These are phyloP conservation scores for Acheta domesticus DNA, from an alignment of 2,888 invertebrate species.

Conservation along the genomic window DNA sequence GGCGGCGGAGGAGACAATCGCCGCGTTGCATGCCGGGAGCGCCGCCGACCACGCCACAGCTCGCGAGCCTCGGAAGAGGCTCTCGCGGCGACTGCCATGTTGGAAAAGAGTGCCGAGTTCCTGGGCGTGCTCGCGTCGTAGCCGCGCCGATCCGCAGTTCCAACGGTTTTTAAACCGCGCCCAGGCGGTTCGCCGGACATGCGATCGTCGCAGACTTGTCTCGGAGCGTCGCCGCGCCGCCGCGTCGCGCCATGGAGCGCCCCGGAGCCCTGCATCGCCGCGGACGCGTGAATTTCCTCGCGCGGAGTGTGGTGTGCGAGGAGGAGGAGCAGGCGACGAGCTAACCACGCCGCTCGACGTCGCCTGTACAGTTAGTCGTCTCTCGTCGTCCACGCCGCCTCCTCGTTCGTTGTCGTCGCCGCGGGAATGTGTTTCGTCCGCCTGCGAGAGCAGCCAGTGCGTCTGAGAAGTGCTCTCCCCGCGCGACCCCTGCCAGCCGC, in stretches of 20 bases:
- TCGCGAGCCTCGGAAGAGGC: neutral
- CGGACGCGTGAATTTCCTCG: neutral
- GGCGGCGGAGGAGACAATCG: neutral
- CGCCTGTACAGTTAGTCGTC: neutral
- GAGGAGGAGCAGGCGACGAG: too few relatives aligned
- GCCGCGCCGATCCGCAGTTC: neutral
- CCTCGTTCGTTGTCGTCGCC: neutral
- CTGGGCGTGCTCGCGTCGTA: neutral
- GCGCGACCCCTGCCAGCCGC: neutral
- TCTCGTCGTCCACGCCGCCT: neutral
- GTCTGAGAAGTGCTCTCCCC: neutral
- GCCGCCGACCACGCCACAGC: conserved; percentile 1
- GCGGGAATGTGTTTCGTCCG: neutral
- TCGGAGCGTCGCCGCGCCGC: neutral
- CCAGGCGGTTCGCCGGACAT: neutral
- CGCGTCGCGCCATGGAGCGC: neutral
- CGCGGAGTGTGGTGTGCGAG: neutral
- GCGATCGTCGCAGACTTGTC: neutral
- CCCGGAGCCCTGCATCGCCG: too few relatives aligned
- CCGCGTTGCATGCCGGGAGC: neutral
- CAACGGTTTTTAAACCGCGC: neutral
- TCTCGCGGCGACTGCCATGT: neutral
- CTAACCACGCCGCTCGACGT: neutral
- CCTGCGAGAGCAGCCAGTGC: neutral
- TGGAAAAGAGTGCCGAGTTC: neutral